Conservation (phyloP, 2,113 vertebrate genomes). For the Genyomyrus donnyi region DNA sequence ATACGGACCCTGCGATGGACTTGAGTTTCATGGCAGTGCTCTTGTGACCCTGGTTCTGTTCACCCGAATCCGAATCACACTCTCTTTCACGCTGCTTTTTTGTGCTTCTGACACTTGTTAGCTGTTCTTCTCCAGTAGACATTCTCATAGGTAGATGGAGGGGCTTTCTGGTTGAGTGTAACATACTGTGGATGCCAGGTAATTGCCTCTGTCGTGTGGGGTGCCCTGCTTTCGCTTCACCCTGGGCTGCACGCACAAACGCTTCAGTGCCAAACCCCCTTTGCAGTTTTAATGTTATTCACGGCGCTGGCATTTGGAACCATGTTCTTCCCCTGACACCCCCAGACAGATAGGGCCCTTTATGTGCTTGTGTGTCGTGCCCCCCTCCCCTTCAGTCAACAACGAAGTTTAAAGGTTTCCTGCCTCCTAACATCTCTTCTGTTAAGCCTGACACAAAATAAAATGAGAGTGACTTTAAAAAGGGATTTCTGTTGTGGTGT, state of each 20-base stretch:
- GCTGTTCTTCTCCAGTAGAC: not conserved
- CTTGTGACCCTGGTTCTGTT: not conserved
- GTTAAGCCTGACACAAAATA: conserved; percentile 44
- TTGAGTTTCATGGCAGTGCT: not conserved
- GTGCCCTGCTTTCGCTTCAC: not conserved
- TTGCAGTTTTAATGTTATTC: conserved; percentile 51
- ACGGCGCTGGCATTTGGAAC: conserved; percentile 64
- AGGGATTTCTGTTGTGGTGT: not conserved
- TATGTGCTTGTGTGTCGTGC: conserved; percentile 25
- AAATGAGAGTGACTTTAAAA: not conserved
- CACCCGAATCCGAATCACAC: not conserved
- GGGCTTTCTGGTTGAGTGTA: not conserved
- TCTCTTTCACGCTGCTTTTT: not conserved
- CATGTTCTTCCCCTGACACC: conserved; percentile 49
- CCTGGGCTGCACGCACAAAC: not conserved
- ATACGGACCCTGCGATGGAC: not conserved
- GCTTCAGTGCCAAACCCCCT: conserved; percentile 29
- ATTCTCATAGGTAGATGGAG: not conserved
- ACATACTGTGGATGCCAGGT: not conserved
- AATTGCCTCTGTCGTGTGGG: not conserved
- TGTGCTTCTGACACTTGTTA: not conserved
- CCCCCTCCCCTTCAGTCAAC: conserved; percentile 46
- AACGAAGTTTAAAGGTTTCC: conserved; percentile 51
- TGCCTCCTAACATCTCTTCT: conserved; percentile 33
- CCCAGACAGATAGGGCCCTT: conserved; percentile 46